A percentile compares a stretch with the other conserved stretches of the same genome.
phyloP scores from a whole-genome alignment of 2,113 vertebrate genomes.

The Pipa parva region DNA sequence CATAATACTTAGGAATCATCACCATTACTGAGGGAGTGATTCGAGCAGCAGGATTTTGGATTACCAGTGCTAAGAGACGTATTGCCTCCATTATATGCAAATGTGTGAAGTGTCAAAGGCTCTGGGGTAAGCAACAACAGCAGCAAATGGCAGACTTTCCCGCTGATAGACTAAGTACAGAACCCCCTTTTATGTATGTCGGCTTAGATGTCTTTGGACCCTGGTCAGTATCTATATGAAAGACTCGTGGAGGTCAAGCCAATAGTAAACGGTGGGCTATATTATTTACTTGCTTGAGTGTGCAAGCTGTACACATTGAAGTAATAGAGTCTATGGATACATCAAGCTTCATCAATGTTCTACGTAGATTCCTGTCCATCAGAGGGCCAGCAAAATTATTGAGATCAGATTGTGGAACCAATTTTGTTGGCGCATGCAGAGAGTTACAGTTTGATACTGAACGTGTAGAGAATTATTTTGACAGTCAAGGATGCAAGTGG shows the following conservation, averaged over 20 bases:
- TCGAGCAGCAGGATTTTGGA: conserved; percentile 37
- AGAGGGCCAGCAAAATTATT: conserved; percentile 2
- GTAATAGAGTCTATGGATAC: conserved; percentile 21
- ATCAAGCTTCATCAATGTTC: conserved; percentile 43
- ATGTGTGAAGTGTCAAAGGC: not conserved
- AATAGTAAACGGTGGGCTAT: not conserved
- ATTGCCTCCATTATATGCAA: not conserved
- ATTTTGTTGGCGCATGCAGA: not conserved
- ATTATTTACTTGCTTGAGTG: not conserved
- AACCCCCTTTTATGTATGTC: not conserved
- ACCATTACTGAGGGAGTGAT: conserved; percentile 47
- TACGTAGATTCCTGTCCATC: conserved; percentile 10
- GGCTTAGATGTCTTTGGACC: not conserved
- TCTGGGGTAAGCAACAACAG: not conserved
- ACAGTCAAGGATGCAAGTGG: too few species aligned
- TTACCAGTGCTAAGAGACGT: conserved; percentile 24
- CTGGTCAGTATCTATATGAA: not conserved
- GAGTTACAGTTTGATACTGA: too few species aligned
- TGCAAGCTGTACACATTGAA: not conserved
- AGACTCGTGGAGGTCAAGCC: not conserved
- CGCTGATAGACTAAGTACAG: not conserved
- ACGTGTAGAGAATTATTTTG: too few species aligned
- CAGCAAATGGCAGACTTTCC: not conserved
- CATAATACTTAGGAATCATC: not conserved
- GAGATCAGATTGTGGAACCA: not conserved